A percentile compares a stretch with the other conserved stretches of the same genome.
Evolutionary conservation across 2,113 vertebrate genomes (phyloP).

Genomic region (Peromyscus californicus): DNA sequence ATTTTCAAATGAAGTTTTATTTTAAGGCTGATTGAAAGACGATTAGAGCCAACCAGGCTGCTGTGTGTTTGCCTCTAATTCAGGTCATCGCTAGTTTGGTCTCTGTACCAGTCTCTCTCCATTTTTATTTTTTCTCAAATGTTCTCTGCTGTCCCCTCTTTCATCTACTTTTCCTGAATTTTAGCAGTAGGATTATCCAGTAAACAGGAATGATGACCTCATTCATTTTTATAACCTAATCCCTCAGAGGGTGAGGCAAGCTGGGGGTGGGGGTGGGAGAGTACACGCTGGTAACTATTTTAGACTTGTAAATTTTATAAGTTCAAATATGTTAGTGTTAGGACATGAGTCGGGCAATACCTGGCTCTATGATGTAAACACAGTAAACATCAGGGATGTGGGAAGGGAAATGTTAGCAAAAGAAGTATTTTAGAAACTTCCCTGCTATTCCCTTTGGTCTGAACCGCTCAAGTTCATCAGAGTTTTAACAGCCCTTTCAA

Average conservation of each 20-base stretch:
- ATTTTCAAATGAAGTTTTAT: conserved; percentile 4
- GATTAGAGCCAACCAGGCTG: background rate
- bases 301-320: conserved; percentile 82
- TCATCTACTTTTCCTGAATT: background rate
- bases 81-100: background rate
- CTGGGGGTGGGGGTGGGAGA: conserved; percentile 27
- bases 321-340: conserved; percentile 72
- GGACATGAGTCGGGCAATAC: conserved; percentile 58
- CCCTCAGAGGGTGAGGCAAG: conserved; percentile 73
- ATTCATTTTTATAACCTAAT: conserved; percentile 83
- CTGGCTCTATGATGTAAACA: conserved; percentile 66
- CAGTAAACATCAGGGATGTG: conserved; percentile 50
- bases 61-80: conserved; percentile 33
- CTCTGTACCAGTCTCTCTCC: conserved; percentile 1
- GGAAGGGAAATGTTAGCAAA: conserved; percentile 57
- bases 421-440: conserved; percentile 37
- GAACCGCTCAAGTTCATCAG: background rate
- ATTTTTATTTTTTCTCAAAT: conserved; percentile 33
- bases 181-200: conserved; percentile 74
- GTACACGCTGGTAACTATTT: conserved; percentile 72
- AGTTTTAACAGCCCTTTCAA: background rate
- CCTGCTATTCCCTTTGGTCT: conserved; percentile 49
- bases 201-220: conserved; percentile 83
- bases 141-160: conserved; percentile 33
- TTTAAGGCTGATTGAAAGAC: conserved; percentile 20